Evolutionary conservation across 2,888 invertebrate genomes (phyloP).

Genomic region (Mylabris sibirica): DNA sequence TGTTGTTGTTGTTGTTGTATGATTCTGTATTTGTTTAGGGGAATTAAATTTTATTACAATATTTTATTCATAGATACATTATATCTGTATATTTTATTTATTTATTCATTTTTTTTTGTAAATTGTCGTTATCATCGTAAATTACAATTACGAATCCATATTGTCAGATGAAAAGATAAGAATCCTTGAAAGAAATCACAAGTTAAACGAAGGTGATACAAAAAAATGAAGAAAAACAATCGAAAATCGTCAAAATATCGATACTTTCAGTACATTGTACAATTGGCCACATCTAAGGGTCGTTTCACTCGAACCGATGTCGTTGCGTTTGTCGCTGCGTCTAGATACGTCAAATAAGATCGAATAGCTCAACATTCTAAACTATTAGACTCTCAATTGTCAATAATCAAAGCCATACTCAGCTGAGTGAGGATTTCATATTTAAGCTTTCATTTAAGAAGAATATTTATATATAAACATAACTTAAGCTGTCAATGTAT

Average conservation of each 20-base stretch:
- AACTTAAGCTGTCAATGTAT: too few species aligned
- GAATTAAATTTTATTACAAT: slow-evolving; percentile 49
- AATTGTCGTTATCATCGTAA: slow-evolving; percentile 24
- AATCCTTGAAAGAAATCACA: not conserved
- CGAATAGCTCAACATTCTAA: not conserved
- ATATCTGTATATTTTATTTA: slow-evolving; percentile 4
- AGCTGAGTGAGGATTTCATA: too few species aligned
- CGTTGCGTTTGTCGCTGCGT: not conserved
- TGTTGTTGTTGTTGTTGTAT: not conserved
- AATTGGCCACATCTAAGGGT: not conserved
- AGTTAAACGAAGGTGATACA: not conserved
- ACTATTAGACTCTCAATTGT: too few species aligned
- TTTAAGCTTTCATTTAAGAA: too few species aligned
- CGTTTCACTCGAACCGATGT: not conserved
- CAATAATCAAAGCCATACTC: too few species aligned
- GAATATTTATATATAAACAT: too few species aligned
- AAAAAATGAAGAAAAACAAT: not conserved
- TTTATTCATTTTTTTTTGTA: slow-evolving; percentile 23
- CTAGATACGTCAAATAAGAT: not conserved
- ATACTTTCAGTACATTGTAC: not conserved
- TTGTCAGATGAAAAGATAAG: not conserved
- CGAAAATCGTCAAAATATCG: not conserved
- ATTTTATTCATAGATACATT: slow-evolving; percentile 18
- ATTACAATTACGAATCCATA: slow-evolving; percentile 34
- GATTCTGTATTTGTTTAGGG: slow-evolving; percentile 47